Base-by-base conservation (phyloP, 2,888 invertebrate genomes). In the Scotopteryx bipunctaria region DNA sequence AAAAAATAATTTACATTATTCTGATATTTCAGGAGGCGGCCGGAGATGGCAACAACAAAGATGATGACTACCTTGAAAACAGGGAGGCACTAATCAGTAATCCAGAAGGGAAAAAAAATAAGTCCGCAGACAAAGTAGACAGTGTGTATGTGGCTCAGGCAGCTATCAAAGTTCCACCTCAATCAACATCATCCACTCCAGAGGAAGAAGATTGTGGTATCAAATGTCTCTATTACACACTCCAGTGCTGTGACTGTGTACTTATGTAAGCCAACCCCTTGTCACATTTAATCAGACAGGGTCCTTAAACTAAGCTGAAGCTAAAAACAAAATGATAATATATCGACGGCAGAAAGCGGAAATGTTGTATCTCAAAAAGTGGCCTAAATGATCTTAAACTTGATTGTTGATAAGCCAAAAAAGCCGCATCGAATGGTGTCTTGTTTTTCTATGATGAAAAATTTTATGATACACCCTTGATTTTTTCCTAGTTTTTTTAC, bases 211-310 rank as follows among this genome's bases (percentile, higher is more conserved):
- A 86, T 40, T 93, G 93, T 64, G 87, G 91, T 45, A 88, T 93
- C 8, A 91, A 92, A 68, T 94, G 94, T 66, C 81, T 93, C 11
- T 93, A 93, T 66, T 92, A 92, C 63, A 91, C 92, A 1, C 81
- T 93, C 64, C 92, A 92, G 70, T 93, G 93, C 67, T 93, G 93
- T 79, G 93, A 93, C 65, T 94, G 94, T 78, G 88, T 91, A 48
- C 67, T 89, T 25, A 83, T 85, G 84, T 89, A 80, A 80, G 53
- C 21, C 15, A 56, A 32, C 1, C 15, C 17, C 8, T 6, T 16
- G 25, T 14, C 31, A 13, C 35, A n/a, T 23, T 16, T 15, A 19
- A 42, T 42, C 14, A 11, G 25, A 38, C 29, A 32, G 32, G 32
- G 14, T 32, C 15, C 32, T 4, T 14, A 31, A 31, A n/a, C n/a